A percentile compares a stretch with the other conserved stretches of the same genome.
phyloP scores from a whole-genome alignment of 2,888 invertebrate genomes.

The Neoitamus cyanurus region DNA sequence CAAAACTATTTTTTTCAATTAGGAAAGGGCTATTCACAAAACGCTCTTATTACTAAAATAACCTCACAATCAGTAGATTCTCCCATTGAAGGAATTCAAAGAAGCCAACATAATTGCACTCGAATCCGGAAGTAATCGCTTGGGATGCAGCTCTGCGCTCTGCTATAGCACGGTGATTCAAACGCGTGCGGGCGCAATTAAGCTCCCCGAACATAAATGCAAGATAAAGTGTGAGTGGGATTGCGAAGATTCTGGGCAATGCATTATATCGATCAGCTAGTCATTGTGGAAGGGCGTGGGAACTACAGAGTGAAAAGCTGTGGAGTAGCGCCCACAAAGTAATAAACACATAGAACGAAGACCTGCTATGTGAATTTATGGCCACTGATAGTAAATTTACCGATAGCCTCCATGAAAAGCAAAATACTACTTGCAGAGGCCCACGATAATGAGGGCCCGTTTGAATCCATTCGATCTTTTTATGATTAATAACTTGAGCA shows the following conservation, averaged over 20 bases:
- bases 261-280: neutral
- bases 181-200: neutral
- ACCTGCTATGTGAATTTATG: neutral
- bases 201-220: neutral
- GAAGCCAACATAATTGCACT: neutral
- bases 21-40: neutral
- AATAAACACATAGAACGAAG: neutral
- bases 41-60: neutral
- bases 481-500: neutral
- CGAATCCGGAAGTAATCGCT: neutral
- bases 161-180: neutral
- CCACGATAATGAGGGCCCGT: neutral
- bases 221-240: neutral
- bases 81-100: neutral
- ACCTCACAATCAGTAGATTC: neutral
- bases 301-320: neutral
- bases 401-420: neutral
- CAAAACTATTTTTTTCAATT: neutral
- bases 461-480: neutral
- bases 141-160: neutral
- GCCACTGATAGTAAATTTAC: neutral
- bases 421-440: neutral
- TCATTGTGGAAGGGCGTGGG: neutral
- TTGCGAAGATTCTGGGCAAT: neutral
- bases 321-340: neutral